Evolutionary conservation across 2,797 vertebrate species (phyloP).

Genomic region (Bradypus variegatus): DNA sequence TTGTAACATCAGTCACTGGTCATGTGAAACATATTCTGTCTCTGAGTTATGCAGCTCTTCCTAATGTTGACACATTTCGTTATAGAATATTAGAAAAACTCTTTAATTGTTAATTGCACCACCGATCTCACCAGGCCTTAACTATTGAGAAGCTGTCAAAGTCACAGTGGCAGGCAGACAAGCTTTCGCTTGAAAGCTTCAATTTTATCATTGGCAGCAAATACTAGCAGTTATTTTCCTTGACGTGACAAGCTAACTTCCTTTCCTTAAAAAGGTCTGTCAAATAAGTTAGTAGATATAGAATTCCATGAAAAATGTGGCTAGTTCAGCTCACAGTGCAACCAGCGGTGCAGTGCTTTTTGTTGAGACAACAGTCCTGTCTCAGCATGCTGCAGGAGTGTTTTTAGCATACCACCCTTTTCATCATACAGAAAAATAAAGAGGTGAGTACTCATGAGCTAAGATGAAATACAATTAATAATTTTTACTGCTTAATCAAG

Average conservation of each 20-base stretch:
- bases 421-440: background rate
- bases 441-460: background rate
- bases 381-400: background rate
- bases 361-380: background rate
- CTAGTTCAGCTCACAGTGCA: background rate
- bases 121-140: background rate
- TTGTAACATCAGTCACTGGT: background rate
- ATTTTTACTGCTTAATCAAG: background rate
- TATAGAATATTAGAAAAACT: background rate
- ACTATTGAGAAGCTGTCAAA: background rate
- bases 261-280: background rate
- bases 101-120: background rate
- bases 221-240: background rate
- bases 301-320: background rate
- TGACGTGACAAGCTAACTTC: background rate
- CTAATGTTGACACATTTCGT: background rate
- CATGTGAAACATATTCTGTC: background rate
- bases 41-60: background rate
- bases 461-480: background rate
- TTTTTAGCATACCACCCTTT: too few species aligned
- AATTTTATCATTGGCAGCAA: background rate
- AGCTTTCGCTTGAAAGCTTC: background rate
- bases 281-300: background rate
- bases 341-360: accelerated
- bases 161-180: background rate